Percentiles rank a stretch among this genome's conserved stretches.
Conservation (phyloP, 2,113 vertebrate genomes). For the Podiceps cristatus region DNA sequence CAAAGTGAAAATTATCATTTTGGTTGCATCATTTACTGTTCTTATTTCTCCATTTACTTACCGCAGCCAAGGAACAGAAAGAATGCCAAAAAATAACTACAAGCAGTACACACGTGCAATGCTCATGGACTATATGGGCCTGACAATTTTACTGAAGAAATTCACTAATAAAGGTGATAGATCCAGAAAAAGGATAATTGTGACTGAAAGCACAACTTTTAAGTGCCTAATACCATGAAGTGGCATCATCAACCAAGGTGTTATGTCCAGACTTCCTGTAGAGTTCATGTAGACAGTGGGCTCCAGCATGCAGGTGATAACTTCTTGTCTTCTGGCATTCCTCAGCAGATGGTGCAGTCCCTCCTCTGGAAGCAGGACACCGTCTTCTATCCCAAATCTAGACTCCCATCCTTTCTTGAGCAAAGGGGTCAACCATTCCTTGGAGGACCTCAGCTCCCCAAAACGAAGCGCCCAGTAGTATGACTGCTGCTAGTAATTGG, state of each 20-base stretch:
- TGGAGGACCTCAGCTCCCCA: fast-evolving
- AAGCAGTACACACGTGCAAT: background rate
- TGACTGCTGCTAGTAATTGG: background rate
- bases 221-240: background rate
- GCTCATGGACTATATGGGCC: fast-evolving
- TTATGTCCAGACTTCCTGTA: background rate
- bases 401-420: background rate
- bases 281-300: background rate
- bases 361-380: background rate
- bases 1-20: background rate
- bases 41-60: background rate
- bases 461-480: background rate
- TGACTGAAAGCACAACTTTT: background rate
- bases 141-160: background rate
- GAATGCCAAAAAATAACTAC: background rate
- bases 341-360: background rate
- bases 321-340: background rate
- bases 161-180: background rate
- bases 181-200: background rate
- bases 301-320: fast-evolving
- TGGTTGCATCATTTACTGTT: background rate
- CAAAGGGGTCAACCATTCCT: fast-evolving
- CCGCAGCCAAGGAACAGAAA: background rate
- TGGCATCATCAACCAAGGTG: fast-evolving
- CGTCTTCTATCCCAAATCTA: background rate